These are phyloP conservation scores for Cygnus buccinator DNA, from an alignment of 2,113 vertebrate species.

Conservation along the genomic window DNA sequence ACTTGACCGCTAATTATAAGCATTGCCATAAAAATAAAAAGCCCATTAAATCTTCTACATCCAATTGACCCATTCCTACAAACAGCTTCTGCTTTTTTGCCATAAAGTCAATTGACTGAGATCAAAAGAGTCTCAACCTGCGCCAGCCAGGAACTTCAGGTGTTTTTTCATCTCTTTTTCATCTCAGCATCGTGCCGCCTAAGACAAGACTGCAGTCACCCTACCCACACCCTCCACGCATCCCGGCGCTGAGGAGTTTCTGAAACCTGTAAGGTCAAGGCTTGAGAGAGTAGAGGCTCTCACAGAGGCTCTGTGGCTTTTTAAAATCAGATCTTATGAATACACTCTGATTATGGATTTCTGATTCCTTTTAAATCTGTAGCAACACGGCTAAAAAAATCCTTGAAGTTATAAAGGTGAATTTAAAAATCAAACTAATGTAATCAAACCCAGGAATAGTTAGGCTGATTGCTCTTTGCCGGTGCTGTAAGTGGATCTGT, in stretches of 20 bases:
- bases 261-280: not conserved
- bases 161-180: not conserved
- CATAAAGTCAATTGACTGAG: not conserved
- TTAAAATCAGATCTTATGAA: not conserved
- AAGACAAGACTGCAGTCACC: not conserved
- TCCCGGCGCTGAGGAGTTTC: not conserved
- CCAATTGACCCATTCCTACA: not conserved
- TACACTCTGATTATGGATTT: not conserved
- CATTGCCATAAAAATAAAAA: not conserved
- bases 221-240: not conserved
- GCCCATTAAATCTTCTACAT: not conserved
- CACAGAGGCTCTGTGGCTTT: not conserved
- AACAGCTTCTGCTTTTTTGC: not conserved
- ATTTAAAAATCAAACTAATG: not conserved
- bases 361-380: not conserved
- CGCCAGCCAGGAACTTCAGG: not conserved
- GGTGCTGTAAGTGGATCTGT: slow-evolving; percentile 7
- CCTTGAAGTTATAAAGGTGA: not conserved
- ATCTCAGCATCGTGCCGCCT: not conserved
- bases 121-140: not conserved
- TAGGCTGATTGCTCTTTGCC: not conserved
- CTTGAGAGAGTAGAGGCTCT: not conserved
- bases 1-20: not conserved
- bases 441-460: not conserved
- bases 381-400: not conserved